Evolutionary conservation across 2,797 vertebrate species (phyloP), one percentile per base, ranked within the genome.

Genomic region (Rhynchotus rufescens): DNA sequence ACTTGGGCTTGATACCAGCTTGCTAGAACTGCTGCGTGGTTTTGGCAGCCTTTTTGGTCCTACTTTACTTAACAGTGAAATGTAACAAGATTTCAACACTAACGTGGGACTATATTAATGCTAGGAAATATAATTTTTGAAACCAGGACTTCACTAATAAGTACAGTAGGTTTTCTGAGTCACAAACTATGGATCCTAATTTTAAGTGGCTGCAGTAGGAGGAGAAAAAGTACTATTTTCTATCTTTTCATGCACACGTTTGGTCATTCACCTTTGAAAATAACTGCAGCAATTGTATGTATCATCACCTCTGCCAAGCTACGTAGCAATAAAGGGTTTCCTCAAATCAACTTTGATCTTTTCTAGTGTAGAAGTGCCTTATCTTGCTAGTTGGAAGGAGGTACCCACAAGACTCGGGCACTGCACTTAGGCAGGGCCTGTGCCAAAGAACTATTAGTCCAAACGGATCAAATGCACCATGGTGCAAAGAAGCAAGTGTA

Each of bases 1-100:
- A n/a, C 12, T 12, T 20, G 52, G 74, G 34, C 65, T 69, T 0
- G 0, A 20, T 5, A 45, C 16, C 15, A 15, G 6, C 28, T 56
- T 60, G 34, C 36, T 44, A 60, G 40, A 67, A 61, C 38, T 78
- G 40, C 38, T 25, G 10, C 20, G 4, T 17, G 56, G 77, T 25
- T 81, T 61, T 11, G 26, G 56, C 22, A 69, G 28, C 7, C 0
- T 10, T 71, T 25, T 79, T 4, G 42, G 34, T 38, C 36, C 20
- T 36, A 15, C 17, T 3, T 47, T 77, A 76, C 28, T 65, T 73
- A 44, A 1, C 34, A 59, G n/a, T 34, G 65, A 14, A 47, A 23
- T 20, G 9, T n/a, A 32, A 45, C 73, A 10, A 1, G 22, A 32
- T 32, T 40, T 36, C 45, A 61, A 47, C 36, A 45, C 9, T 30